Percentiles rank a stretch among this genome's conserved stretches.
Evolutionary conservation across 2,888 invertebrate genomes (phyloP).

Genomic region (Melinaea marsaeus): DNA sequence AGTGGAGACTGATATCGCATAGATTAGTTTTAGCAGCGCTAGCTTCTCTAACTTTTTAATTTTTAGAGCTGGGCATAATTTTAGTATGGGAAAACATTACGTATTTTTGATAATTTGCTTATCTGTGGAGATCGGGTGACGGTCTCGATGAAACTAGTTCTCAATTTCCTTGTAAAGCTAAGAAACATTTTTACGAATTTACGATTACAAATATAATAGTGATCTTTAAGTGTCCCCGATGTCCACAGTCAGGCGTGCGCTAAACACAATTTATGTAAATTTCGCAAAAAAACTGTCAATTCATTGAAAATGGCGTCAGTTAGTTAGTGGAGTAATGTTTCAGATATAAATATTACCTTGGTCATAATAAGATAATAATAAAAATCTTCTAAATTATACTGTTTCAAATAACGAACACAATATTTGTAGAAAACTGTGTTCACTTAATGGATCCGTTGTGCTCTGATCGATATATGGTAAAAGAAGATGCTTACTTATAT

Average conservation of each 20-base stretch:
- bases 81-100: constrained; percentile 46
- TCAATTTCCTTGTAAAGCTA: constrained; percentile 15
- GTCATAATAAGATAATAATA: constrained; percentile 54
- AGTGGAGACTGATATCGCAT: constrained; percentile 78
- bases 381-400: constrained; percentile 59
- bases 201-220: constrained; percentile 20
- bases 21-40: constrained; percentile 78
- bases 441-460: constrained; percentile 66
- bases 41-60: constrained; percentile 72
- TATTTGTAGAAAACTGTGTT: constrained; percentile 68
- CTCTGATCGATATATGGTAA: constrained; percentile 56
- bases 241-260: constrained; percentile 56
- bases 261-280: constrained; percentile 47
- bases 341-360: constrained; percentile 49
- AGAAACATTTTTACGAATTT: constrained; percentile 25
- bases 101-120: constrained; percentile 66
- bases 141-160: constrained; percentile 9
- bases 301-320: constrained; percentile 71
- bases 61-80: constrained; percentile 63
- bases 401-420: constrained; percentile 56
- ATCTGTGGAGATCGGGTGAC: constrained; percentile 48
- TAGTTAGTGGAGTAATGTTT: constrained; percentile 58
- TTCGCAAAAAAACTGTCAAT: constrained; percentile 66
- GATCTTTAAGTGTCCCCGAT: constrained; percentile 27
- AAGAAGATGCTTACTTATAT: constrained; percentile 77